Conservation (phyloP, 2,113 vertebrate genomes). For the Nesospiza acunhae region DNA sequence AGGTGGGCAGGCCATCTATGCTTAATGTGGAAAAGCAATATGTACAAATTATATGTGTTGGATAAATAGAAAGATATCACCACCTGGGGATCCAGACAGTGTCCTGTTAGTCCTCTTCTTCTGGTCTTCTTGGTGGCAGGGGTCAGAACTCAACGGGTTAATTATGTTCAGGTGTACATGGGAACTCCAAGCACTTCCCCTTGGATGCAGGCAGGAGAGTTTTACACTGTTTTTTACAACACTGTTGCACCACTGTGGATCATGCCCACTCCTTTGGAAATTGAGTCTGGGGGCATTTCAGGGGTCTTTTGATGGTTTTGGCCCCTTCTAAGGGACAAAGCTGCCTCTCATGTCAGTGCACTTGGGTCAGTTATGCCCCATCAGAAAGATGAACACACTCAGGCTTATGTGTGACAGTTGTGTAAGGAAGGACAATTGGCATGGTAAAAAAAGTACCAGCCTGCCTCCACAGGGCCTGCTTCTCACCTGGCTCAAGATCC, state of each 20-base stretch:
- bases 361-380: background rate
- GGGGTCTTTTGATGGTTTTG: background rate
- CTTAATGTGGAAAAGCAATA: background rate
- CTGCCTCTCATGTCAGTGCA: fast-evolving
- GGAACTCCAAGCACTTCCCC: background rate
- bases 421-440: background rate
- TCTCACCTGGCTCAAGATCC: background rate
- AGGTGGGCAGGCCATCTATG: background rate
- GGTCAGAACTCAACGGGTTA: background rate
- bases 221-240: background rate
- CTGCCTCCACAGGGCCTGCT: background rate
- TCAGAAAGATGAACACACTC: background rate
- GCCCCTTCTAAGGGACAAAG: background rate
- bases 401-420: background rate
- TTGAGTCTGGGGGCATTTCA: fast-evolving
- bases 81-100: background rate
- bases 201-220: background rate
- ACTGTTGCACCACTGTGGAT: background rate
- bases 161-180: background rate
- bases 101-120: background rate
- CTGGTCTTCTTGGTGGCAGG: background rate
- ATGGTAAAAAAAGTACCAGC: background rate
- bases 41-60: background rate
- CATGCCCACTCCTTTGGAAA: background rate
- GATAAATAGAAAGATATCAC: background rate